Base-by-base conservation (phyloP, 2,888 invertebrate genomes). In the Malacosoma neustria region DNA sequence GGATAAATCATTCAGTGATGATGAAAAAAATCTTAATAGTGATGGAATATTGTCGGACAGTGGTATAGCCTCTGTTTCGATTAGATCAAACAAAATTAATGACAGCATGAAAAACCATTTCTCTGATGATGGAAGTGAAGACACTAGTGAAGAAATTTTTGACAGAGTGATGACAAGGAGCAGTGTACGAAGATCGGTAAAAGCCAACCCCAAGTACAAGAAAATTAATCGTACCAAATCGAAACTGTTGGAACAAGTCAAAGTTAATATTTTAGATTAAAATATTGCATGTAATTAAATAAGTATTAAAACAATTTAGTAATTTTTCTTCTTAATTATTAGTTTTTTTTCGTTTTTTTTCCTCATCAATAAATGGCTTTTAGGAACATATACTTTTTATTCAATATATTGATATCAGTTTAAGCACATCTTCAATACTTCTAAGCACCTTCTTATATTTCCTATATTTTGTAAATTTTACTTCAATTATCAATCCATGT, bases 71-170 rank as follows among this genome's bases (percentile, higher is more conserved):
- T 63, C 71, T 33, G 53, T 81, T 33, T 37, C 75, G 9, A 57
- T 80, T n/a, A 64, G 71, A 36, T 65, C 81, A 5, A 81, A 75
- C 42, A 72, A 80, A 55, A 55, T 75, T 42, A 82, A 79, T 29
- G 85, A 85, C 29, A 85, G 85, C 45, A 82, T 84, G 85, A 84
- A 75, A 39, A 85, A 85, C 44, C 81, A 85, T 42, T 85, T 82
- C 45, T 84, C 85, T 39, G 85, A 85, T 52, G 85, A 85, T 33
- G 85, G 79, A 13, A 85, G 85, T 37, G 85, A 84, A 42, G 85
- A 84, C 22, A 82, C 84, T 49, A 82, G 85, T 68, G 85, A 85
- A 64, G 85, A 85, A 61, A 63, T 76, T 33, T 85, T 85, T 39
- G 79, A 85, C 30, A 65, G 84, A 51, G 84, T 85, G 0, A 85